Evolutionary conservation across 2,113 vertebrate genomes (phyloP).

Genomic region (Felis chaus): DNA sequence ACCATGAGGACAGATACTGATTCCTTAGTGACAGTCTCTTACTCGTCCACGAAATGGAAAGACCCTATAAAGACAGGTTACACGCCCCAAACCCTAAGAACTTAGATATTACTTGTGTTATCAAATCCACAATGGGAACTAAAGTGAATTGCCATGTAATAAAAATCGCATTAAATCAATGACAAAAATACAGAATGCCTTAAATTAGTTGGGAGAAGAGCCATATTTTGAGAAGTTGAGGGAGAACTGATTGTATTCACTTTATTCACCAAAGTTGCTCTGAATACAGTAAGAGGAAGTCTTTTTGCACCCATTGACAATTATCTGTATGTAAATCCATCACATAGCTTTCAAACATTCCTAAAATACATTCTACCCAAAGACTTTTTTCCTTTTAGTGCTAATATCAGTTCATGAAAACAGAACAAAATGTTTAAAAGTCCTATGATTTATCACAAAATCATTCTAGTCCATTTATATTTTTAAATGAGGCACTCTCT

Average conservation of each 20-base stretch:
- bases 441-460: constrained; percentile 18
- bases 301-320: background rate
- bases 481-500: constrained; percentile 30
- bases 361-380: constrained; percentile 1
- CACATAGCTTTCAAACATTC: background rate
- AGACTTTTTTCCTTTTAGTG: background rate
- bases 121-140: background rate
- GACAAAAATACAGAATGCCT: background rate
- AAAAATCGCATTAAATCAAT: background rate
- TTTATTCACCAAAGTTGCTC: constrained; percentile 38
- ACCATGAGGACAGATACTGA: background rate
- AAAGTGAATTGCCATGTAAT: background rate
- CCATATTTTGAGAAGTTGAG: constrained; percentile 19
- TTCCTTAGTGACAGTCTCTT: background rate
- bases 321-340: background rate
- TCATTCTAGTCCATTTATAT: background rate
- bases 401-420: constrained; percentile 25
- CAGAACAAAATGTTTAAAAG: background rate
- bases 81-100: background rate
- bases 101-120: background rate
- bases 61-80: background rate
- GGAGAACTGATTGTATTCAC: constrained; percentile 52
- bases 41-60: background rate
- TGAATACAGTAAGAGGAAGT: background rate
- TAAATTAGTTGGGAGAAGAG: background rate